Base-by-base conservation (phyloP, 2,797 vertebrate genomes). In the Siniperca undulata region DNA sequence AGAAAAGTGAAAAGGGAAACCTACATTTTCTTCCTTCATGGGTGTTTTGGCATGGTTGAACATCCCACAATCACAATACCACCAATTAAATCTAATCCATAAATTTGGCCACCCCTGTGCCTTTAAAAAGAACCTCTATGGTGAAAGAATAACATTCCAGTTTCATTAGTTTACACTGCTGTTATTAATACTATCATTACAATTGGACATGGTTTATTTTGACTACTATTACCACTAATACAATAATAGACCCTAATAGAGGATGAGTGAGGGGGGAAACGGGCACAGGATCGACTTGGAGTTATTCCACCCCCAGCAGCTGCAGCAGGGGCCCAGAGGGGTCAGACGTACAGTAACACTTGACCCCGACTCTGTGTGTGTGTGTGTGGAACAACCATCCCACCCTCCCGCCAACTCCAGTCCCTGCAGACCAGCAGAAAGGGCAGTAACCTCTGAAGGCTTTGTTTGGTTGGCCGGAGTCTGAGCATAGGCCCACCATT, bases 141-240 rank as follows among this genome's bases (percentile, higher is more conserved):
- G 93, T 89, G 92, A 87, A 95, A 94, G 90, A 95, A 94, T 91
- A 93, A 92, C 94, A 95, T 94, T 92, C 94, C 95, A 89, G 84
- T 22, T 89, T 93, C 91, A 91, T 94, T 93, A 89, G 94, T 95
- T 95, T 95, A 95, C 94, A 92, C 91, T 92, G 91, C 89, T 91
- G 91, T 92, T 93, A 94, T 93, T 96, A 96, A 95, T 95, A 94
- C 92, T 90, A 93, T 95, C 95, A 95, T 95, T 95, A 95, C 93
- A 90, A 94, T 93, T 94, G 84, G 91, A 94, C 92, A 89, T 78
- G 90, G 94, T 95, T 96, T 96, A 94, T 96, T 96, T 96, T 92
- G 90, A 95, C 92, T 95, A 91, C 94, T 93, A 95, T 96, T 95
- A 95, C 90, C 85, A 86, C 92, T 95, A 96, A 96, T 95, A 95